Percentiles rank a stretch among this genome's conserved stretches.
These are phyloP conservation scores for Cactoblastis cactorum DNA, from an alignment of 2,888 invertebrate species.

Conservation along the genomic window DNA sequence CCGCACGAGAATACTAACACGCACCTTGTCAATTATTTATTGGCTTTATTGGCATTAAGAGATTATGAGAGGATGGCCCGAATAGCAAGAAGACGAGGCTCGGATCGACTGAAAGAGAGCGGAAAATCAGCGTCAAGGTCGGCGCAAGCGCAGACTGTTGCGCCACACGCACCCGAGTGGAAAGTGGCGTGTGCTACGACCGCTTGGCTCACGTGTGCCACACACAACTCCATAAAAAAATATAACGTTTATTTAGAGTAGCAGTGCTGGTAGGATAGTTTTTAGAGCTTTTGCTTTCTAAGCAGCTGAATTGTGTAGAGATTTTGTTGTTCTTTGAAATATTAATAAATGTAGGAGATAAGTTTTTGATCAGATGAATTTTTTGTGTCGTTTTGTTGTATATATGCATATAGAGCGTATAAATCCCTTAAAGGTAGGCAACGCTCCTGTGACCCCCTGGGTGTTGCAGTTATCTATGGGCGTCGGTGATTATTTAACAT, in stretches of 20 bases:
- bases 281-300: not conserved
- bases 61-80: slow-evolving; percentile 28
- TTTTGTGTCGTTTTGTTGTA: too few species aligned
- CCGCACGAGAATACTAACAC: not conserved
- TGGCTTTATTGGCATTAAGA: slow-evolving; percentile 5
- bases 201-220: not conserved
- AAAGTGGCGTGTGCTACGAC: slow-evolving; percentile 39
- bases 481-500: too few species aligned
- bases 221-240: slow-evolving; percentile 5
- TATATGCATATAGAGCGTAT: too few species aligned
- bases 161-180: slow-evolving; percentile 60
- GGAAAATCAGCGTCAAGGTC: slow-evolving; percentile 76
- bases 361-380: too few species aligned
- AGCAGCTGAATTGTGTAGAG: not conserved
- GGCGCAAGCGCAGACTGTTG: slow-evolving; percentile 47
- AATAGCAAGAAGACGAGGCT: slow-evolving; percentile 46
- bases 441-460: too few species aligned
- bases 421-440: too few species aligned
- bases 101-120: slow-evolving; percentile 73
- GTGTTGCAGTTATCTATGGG: too few species aligned
- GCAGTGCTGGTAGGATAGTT: not conserved
- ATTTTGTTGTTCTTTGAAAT: too few species aligned
- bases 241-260: slow-evolving; percentile 18
- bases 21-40: not conserved
- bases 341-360: too few species aligned